Conservation (phyloP, 2,797 vertebrate genomes). For the Pempheris klunzingeri region DNA sequence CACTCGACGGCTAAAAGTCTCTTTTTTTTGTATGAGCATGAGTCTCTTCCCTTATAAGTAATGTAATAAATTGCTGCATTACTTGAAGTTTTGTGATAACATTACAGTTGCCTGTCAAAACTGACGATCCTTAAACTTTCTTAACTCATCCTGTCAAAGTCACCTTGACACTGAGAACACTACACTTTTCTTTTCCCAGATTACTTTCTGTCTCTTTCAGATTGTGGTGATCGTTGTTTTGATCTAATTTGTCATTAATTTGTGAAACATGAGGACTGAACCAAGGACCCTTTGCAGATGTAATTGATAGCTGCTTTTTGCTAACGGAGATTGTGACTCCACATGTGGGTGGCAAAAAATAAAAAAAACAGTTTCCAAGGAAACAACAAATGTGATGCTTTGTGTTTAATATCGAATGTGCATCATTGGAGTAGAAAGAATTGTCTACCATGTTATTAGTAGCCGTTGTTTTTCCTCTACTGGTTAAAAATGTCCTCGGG, state of each 20-base stretch:
- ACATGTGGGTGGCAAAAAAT: constrained; percentile 54
- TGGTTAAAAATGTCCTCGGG: constrained; percentile 2
- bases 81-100: neutral
- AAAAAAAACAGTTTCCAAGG: constrained; percentile 71
- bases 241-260: constrained; percentile 44
- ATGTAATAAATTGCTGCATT: neutral
- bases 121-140: neutral
- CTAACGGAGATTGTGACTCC: constrained; percentile 42
- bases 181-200: fast-evolving
- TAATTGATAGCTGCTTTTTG: constrained; percentile 40
- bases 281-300: constrained; percentile 33
- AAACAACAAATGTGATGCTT: constrained; percentile 66
- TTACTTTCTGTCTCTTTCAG: neutral
- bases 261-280: constrained; percentile 17
- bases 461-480: neutral
- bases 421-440: constrained; percentile 31
- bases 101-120: neutral
- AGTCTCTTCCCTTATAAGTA: neutral
- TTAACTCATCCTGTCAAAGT: neutral
- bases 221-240: constrained; percentile 12
- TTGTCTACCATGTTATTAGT: constrained; percentile 25
- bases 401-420: constrained; percentile 40
- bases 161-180: neutral
- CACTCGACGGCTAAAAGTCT: neutral
- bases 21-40: neutral